phyloP scores from a whole-genome alignment of 2,797 vertebrate species.

The Sebastes paucispinis region DNA sequence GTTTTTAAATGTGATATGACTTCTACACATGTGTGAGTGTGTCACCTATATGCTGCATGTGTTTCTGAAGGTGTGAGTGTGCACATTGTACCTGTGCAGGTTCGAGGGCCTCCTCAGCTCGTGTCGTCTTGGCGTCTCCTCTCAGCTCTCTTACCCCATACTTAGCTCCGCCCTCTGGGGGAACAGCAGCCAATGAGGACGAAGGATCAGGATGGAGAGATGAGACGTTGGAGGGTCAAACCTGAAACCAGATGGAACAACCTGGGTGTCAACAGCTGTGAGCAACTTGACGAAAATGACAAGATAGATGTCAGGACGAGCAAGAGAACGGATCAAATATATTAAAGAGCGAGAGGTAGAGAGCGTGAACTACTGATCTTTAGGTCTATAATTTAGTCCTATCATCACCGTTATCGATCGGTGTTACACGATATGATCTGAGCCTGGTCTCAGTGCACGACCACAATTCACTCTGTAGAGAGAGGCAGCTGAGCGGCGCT shows the following conservation, averaged over 20 bases:
- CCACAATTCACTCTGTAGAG: not conserved
- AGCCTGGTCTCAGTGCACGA: not conserved
- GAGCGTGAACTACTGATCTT: not conserved
- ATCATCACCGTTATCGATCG: not conserved
- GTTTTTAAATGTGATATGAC: not conserved
- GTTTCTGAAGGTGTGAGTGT: not conserved
- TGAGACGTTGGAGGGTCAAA: not conserved
- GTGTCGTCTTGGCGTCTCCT: slow-evolving; percentile 30
- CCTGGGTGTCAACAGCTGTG: slow-evolving; percentile 13
- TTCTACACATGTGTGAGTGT: not conserved
- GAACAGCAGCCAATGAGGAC: slow-evolving; percentile 36
- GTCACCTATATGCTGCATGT: not conserved
- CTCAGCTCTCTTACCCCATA: slow-evolving; percentile 72
- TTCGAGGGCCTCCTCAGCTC: slow-evolving; percentile 42
- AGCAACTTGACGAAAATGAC: not conserved
- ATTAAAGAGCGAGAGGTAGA: not conserved
- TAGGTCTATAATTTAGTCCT: not conserved
- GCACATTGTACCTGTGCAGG: slow-evolving; percentile 62
- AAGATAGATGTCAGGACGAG: not conserved
- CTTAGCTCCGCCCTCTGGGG: slow-evolving; percentile 34
- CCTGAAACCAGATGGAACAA: slow-evolving; percentile 43
- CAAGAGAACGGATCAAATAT: not conserved
- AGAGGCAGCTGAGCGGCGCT: not conserved
- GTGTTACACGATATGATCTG: not conserved
- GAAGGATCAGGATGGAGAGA: not conserved